Base-by-base conservation (phyloP, 2,113 vertebrate species). In the Axis porcinus region DNA sequence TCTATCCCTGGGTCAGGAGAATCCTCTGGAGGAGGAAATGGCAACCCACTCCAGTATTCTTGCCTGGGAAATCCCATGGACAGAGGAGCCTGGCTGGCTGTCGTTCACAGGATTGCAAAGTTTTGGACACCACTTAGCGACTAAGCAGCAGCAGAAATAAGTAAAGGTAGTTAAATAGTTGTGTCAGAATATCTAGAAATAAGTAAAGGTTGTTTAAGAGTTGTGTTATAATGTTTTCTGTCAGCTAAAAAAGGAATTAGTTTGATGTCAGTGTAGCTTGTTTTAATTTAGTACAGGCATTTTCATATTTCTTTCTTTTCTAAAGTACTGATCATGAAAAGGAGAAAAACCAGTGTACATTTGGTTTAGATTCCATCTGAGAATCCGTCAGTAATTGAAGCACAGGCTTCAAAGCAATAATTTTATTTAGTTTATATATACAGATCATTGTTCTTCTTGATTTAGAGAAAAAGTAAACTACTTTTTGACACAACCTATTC, bases 331-430 rank as follows among this genome's bases (percentile, higher is more conserved):
- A 97, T 95, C 88, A 33, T 90, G 96, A 98, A 98, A 98, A 95
- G 91, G 92, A 95, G 91, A 97, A 97, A 98, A 98, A 70, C 40
- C 86, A 50, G 1, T 86, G 74, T 86, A 60, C 62, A 62, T 95
- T 97, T 98, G 96, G 74, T 94, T 98, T 97, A 94, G 87, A 97
- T 98, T 98, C 96, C 86, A 91, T 62, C 93, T 91, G 97, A 98
- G 97, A 97, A 92, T 78, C 70, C 7, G 95, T 95, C n/a, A 85
- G 64, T 98, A 97, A 94, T 97, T n/a, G n/a, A n/a, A n/a, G 67
- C 89, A 74, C 60, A 98, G 93, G 4, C 19, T 95, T 45, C 88
- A 70, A 62, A 97, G 93, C 94, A 96, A 55, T 4, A 47, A 55
- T 97, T 97, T 97, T 97, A 96, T 98, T 98, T 97, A 92, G 85